Evolutionary conservation across 2,113 vertebrate genomes (phyloP).

Genomic region (Forbesichthys papilliferus): DNA sequence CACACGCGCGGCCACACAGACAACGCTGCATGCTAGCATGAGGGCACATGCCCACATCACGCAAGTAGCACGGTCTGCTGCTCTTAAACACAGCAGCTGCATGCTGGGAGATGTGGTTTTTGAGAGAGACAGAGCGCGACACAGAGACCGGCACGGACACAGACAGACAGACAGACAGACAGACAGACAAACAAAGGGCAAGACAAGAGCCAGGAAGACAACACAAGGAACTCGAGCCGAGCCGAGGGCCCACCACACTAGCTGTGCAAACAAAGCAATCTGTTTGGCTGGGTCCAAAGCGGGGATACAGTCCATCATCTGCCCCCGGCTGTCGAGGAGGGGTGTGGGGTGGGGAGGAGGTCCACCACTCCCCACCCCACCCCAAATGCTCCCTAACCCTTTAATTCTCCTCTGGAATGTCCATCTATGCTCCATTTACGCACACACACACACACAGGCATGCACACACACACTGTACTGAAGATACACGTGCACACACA

Average conservation of each 20-base stretch:
- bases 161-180: not conserved
- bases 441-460: not conserved
- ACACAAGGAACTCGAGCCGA: not conserved
- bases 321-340: too few relatives aligned
- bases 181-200: not conserved
- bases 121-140: not conserved
- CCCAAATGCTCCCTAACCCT: too few relatives aligned
- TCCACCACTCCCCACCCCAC: too few relatives aligned
- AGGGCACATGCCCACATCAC: constrained; percentile 24
- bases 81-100: constrained; percentile 47
- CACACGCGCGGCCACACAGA: not conserved
- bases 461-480: not conserved
- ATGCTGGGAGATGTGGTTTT: constrained; percentile 13
- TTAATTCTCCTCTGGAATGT: not conserved
- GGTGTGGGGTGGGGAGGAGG: too few relatives aligned
- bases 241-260: too few relatives aligned
- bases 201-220: not conserved
- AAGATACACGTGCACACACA: not conserved
- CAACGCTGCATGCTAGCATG: constrained; percentile 16
- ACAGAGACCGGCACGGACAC: constrained; percentile 18
- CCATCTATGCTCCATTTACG: not conserved
- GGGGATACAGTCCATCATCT: constrained; percentile 13
- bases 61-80: constrained; percentile 21
- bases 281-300: not conserved
- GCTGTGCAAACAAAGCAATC: too few relatives aligned